Conservation (phyloP, 2,113 vertebrate species). For the Syrrhaptes paradoxus region DNA sequence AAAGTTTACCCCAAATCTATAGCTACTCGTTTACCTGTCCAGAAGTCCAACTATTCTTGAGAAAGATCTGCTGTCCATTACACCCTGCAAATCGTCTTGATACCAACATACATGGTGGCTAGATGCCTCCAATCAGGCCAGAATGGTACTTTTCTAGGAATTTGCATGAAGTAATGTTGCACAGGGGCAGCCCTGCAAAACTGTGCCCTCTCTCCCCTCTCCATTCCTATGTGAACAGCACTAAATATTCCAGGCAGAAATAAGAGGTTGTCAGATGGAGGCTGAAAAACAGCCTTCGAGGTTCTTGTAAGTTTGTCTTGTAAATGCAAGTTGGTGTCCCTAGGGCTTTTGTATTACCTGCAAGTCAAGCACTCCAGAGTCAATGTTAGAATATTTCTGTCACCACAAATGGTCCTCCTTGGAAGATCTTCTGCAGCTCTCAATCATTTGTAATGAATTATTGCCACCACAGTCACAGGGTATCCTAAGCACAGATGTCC, state of each 20-base stretch:
- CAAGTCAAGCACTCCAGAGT: background rate
- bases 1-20: background rate
- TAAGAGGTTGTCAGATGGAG: background rate
- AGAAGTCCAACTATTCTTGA: background rate
- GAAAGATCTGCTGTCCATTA: background rate
- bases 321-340: background rate
- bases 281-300: background rate
- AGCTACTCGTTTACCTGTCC: background rate
- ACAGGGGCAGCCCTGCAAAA: background rate
- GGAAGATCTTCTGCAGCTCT: background rate
- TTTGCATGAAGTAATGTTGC: background rate
- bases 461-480: background rate
- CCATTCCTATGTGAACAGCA: background rate
- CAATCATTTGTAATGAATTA: background rate
- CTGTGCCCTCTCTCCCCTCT: accelerated
- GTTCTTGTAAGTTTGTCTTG: background rate
- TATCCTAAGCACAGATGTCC: background rate
- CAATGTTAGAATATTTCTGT: background rate
- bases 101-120: background rate
- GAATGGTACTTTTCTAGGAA: background rate
- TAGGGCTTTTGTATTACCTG: background rate
- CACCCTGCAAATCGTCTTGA: background rate
- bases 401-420: background rate
- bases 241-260: background rate
- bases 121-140: background rate